Conservation (phyloP, 2,113 vertebrate genomes). For the Rhagologus leucostigma region DNA sequence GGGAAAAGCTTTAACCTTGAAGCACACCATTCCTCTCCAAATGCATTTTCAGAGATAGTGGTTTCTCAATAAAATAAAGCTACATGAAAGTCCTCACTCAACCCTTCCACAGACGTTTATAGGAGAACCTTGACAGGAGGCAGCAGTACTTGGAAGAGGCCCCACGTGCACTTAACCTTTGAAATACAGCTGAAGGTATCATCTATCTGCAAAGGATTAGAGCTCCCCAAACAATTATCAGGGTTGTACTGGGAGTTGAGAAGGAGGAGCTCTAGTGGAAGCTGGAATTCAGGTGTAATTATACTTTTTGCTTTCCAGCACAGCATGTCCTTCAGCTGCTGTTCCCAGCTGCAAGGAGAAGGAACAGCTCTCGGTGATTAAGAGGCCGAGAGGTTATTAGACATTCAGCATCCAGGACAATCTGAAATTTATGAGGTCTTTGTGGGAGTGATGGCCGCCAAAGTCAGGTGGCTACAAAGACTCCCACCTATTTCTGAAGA, state of each 20-base stretch:
- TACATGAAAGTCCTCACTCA: neutral
- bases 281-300: neutral
- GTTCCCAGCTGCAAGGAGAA: neutral
- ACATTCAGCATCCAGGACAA: neutral
- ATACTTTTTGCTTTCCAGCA: neutral
- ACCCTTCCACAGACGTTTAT: neutral
- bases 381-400: neutral
- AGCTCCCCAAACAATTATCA: neutral
- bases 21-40: neutral
- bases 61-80: neutral
- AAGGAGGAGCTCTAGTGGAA: neutral
- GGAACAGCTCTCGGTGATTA: neutral
- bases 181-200: neutral
- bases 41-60: neutral
- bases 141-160: neutral
- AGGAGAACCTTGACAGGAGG: neutral
- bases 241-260: neutral
- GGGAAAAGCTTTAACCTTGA: neutral
- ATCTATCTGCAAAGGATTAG: neutral
- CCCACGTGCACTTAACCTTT: neutral
- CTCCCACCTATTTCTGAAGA: neutral
- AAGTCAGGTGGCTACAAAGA: neutral
- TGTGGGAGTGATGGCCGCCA: neutral
- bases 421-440: neutral
- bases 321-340: neutral